Evolutionary conservation across 2,797 vertebrate species (phyloP).

Genomic region (Pteropus rufus): DNA sequence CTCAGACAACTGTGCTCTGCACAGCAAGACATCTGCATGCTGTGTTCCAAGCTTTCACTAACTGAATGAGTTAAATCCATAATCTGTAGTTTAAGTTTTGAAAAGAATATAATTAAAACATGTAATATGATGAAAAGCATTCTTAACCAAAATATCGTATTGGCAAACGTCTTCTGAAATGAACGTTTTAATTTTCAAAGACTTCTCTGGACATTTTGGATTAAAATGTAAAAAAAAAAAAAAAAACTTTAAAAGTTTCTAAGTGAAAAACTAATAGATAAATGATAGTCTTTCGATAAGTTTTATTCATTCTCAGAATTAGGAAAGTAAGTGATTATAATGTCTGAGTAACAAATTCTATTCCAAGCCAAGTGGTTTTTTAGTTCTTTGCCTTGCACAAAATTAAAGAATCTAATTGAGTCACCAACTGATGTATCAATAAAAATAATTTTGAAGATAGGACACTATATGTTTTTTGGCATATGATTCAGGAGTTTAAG

Average conservation of each 20-base stretch:
- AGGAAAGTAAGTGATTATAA: neutral
- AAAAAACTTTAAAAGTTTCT: neutral
- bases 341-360: neutral
- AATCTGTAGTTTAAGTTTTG: neutral
- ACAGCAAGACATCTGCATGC: neutral
- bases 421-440: neutral
- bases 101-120: neutral
- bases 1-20: fast-evolving
- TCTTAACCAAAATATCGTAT: neutral
- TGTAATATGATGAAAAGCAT: neutral
- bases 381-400: neutral
- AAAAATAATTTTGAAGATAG: slow-evolving; percentile 26
- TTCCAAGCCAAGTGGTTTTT: neutral
- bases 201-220: neutral
- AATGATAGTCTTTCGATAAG: neutral
- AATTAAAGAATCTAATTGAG: neutral
- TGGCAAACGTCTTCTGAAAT: neutral
- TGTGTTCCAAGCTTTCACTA: neutral
- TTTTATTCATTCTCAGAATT: neutral
- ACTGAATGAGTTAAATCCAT: neutral
- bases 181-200: neutral
- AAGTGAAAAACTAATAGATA: neutral
- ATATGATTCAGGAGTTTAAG: neutral
- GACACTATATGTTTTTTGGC: neutral
- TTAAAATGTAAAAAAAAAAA: neutral